Conservation (phyloP, 2,888 invertebrate genomes). For the Callinectes sapidus region DNA sequence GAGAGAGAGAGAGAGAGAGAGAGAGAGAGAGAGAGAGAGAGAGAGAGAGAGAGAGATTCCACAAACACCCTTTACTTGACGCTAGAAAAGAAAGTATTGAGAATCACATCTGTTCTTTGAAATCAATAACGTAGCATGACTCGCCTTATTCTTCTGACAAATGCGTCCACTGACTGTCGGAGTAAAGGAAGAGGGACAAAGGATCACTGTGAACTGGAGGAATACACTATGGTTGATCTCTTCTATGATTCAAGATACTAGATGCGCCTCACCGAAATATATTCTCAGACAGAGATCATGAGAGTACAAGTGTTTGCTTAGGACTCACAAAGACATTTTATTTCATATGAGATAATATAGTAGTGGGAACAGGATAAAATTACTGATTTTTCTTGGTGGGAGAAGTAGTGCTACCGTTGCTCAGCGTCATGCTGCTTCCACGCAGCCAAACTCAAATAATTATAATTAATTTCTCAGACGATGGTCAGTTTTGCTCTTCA, state of each 20-base stretch:
- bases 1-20: not conserved
- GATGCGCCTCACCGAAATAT: not conserved
- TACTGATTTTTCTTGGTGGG: not conserved
- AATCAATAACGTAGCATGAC: not conserved
- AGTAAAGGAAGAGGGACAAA: not conserved
- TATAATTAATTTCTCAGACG: not conserved
- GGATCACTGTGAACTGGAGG: not conserved
- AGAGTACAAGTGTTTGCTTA: not conserved
- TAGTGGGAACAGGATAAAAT: not conserved
- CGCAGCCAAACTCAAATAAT: not conserved
- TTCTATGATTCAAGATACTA: too few species aligned
- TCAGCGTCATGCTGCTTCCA: not conserved
- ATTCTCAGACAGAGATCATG: not conserved
- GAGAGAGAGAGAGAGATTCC: not conserved
- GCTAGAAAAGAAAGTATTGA: not conserved
- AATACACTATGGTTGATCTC: not conserved
- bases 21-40: not conserved
- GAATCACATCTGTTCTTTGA: not conserved
- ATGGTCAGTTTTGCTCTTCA: not conserved
- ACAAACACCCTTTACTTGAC: not conserved
- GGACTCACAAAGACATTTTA: not conserved
- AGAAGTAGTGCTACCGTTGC: too few species aligned
- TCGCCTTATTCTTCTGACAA: not conserved
- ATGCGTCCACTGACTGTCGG: not conserved
- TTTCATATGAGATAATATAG: not conserved